These are phyloP conservation scores for Andinoacara biseriatus DNA, from an alignment of 2,113 vertebrate genomes.

Conservation along the genomic window DNA sequence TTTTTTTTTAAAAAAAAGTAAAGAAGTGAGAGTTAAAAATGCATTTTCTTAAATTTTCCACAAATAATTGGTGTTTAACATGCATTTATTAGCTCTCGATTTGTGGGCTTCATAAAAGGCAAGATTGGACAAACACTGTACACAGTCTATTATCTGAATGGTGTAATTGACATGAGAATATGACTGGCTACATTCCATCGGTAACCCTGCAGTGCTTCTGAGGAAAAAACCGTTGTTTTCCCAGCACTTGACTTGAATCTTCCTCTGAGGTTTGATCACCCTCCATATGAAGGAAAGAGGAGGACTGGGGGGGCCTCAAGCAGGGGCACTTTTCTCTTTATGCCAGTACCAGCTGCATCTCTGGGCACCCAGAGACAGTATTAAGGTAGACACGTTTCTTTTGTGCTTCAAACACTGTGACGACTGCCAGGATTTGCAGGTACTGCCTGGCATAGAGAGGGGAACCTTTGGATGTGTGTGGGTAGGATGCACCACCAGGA, in stretches of 20 bases:
- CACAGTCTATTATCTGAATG: conserved; percentile 46
- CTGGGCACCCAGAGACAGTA: conserved; percentile 51
- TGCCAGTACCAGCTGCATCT: conserved; percentile 57
- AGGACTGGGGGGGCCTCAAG: conserved; percentile 14
- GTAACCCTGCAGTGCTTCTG: conserved; percentile 60
- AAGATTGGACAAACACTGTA: conserved; percentile 29
- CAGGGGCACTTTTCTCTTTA: conserved; percentile 33
- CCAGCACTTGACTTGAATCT: conserved; percentile 60
- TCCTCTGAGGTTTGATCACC: conserved; percentile 68
- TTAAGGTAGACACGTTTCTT: conserved; percentile 58
- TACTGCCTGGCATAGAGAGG: conserved; percentile 49
- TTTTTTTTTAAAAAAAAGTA: neutral
- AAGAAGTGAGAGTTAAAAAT: neutral
- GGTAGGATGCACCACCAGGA: conserved; percentile 55
- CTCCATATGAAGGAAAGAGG: conserved; percentile 45
- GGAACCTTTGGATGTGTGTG: conserved; percentile 60
- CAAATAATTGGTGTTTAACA: neutral
- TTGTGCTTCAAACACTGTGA: conserved; percentile 60
- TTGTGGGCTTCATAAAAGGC: neutral
- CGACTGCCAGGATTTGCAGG: conserved; percentile 59
- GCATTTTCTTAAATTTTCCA: neutral
- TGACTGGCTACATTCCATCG: conserved; percentile 50
- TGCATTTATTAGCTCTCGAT: neutral
- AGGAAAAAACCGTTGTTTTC: conserved; percentile 42
- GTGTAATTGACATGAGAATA: conserved; percentile 61